Evolutionary conservation across 2,113 vertebrate species (phyloP).

Genomic region (Cathartes aura): DNA sequence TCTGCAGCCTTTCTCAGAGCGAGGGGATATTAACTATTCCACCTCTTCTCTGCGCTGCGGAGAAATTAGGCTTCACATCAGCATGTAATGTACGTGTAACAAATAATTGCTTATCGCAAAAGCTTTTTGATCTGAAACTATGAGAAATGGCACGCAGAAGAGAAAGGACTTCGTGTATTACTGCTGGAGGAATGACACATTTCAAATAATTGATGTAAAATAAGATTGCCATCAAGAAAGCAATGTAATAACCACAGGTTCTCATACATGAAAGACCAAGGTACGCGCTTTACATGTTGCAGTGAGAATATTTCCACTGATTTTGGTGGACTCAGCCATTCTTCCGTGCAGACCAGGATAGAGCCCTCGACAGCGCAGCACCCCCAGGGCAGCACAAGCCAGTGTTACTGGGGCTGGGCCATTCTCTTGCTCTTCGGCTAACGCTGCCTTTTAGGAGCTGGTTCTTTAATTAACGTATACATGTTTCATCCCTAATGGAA

Average conservation of each 20-base stretch:
- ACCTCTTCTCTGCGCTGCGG: not conserved
- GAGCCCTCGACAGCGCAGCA: not conserved
- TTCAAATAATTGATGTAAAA: not conserved
- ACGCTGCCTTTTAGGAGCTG: not conserved
- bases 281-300: not conserved
- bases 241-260: not conserved
- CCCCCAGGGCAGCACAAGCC: not conserved
- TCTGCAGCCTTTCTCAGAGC: not conserved
- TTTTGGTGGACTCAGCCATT: not conserved
- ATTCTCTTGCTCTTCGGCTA: not conserved
- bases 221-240: not conserved
- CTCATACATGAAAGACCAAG: not conserved
- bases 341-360: not conserved
- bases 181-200: not conserved
- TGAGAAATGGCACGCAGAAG: not conserved
- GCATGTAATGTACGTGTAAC: not conserved
- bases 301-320: not conserved
- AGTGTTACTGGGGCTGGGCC: not conserved
- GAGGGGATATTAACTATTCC: not conserved
- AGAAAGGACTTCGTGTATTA: not conserved
- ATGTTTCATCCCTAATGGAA: not conserved
- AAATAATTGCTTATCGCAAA: slow-evolving; percentile 46
- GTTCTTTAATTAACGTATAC: not conserved
- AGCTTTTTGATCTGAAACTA: slow-evolving; percentile 1
- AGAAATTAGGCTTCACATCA: not conserved